A percentile compares a stretch with the other conserved stretches of the same genome.
phyloP scores from a whole-genome alignment of 2,888 invertebrate genomes.

The Synanthedon myopaeformis region DNA sequence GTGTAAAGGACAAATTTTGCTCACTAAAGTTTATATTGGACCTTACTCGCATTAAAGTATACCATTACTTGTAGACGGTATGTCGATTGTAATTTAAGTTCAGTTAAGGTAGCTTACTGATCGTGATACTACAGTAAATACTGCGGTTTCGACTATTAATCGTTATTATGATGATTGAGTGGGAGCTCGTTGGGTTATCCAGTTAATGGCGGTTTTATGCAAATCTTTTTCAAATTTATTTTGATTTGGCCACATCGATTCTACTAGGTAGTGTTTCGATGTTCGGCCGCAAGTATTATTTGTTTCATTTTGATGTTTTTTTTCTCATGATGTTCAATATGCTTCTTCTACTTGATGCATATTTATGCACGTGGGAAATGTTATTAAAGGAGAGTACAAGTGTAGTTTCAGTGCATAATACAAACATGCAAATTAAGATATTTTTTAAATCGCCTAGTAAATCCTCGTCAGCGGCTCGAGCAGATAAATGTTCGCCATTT shows the following conservation, averaged over 20 bases:
- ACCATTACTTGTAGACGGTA: no score
- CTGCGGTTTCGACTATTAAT: conserved; percentile 17
- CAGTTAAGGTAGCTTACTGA: no score
- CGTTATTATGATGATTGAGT: conserved; percentile 26
- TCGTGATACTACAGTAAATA: not conserved
- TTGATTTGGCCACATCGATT: no score
- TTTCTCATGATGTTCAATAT: no score
- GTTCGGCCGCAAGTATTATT: no score
- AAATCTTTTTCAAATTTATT: not conserved
- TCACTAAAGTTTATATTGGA: not conserved
- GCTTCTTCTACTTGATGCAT: no score
- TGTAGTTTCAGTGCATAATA: not conserved
- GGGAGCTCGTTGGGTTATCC: conserved; percentile 1
- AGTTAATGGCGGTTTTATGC: not conserved
- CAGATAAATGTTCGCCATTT: conserved; percentile 29
- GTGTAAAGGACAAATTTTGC: not conserved
- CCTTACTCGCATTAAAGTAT: not conserved
- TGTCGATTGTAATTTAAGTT: no score
- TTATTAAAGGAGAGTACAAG: no score
- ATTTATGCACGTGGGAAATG: no score
- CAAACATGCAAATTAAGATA: not conserved
- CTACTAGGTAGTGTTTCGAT: no score
- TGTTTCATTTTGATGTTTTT: no score
- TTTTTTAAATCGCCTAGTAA: not conserved
- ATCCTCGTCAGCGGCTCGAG: not conserved